phyloP scores from a whole-genome alignment of 2,797 vertebrate genomes.

The Peromyscus eremicus region DNA sequence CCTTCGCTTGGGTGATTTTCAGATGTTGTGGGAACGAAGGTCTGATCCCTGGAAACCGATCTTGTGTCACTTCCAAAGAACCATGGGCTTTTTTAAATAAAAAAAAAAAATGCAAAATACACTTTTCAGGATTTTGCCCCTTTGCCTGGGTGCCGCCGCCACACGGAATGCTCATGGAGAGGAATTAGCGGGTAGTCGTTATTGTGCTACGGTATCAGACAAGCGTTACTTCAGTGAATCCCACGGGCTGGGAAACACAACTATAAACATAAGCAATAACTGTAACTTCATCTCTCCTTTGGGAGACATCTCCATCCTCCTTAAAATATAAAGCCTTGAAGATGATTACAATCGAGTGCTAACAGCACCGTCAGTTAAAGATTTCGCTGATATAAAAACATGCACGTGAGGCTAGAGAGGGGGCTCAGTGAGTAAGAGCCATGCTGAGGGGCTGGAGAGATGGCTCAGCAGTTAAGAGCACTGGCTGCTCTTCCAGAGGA shows the following conservation, averaged over 20 bases:
- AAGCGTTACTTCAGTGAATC: not conserved
- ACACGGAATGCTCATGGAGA: conserved; percentile 33
- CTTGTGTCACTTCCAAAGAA: conserved; percentile 79
- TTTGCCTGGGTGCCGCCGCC: conserved; percentile 31
- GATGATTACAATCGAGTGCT: not conserved
- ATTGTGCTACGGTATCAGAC: not conserved
- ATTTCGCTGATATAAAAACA: not conserved
- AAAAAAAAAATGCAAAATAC: conserved; percentile 59
- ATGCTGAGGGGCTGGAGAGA: not conserved
- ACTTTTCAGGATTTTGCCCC: conserved; percentile 69
- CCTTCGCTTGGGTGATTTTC: conserved; percentile 66
- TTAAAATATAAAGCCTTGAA: conserved; percentile 55
- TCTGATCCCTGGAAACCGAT: conserved; percentile 57
- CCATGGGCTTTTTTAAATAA: conserved; percentile 72
- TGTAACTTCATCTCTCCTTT: conserved; percentile 52
- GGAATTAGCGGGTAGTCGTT: not conserved
- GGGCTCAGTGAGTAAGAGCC: not conserved
- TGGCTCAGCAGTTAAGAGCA: not conserved
- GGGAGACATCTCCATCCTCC: not conserved
- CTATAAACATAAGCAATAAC: conserved; percentile 17
- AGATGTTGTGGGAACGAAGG: conserved; percentile 65
- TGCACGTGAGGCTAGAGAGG: not conserved
- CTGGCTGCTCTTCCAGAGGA: not conserved
- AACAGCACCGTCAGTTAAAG: not conserved
- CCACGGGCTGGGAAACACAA: conserved; percentile 54